These are phyloP conservation scores for Psilopsiagon aymara DNA, from an alignment of 2,113 vertebrate genomes.

Conservation along the genomic window DNA sequence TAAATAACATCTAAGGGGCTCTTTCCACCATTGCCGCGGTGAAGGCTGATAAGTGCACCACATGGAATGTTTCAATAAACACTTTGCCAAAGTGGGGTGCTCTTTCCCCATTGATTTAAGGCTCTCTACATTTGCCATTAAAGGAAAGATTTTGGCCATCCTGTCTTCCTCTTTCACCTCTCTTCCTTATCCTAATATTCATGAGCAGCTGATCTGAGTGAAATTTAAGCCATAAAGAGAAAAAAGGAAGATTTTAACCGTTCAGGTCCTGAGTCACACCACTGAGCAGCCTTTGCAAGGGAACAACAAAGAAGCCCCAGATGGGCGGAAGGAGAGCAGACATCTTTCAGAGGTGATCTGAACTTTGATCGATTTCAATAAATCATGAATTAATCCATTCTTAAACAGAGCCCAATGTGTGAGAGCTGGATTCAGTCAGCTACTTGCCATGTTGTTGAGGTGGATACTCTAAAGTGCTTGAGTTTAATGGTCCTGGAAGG, in stretches of 20 bases:
- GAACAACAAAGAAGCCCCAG: background rate
- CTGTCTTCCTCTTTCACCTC: background rate
- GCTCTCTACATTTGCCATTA: background rate
- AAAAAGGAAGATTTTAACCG: background rate
- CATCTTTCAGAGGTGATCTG: background rate
- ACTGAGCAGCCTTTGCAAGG: background rate
- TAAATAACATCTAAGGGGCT: background rate
- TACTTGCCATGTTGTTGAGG: background rate
- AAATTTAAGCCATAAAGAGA: background rate
- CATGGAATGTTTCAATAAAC: background rate
- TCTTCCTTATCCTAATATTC: background rate
- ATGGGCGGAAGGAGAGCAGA: background rate
- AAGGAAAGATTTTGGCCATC: background rate
- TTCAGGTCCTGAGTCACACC: background rate
- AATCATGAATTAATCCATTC: slow-evolving; percentile 10
- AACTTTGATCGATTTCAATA: background rate
- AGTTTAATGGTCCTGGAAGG: background rate
- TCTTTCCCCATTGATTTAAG: background rate
- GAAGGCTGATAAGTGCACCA: rapidly evolving
- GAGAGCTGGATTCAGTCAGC: background rate
- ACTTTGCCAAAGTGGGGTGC: background rate
- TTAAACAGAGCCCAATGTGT: background rate
- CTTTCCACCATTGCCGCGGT: background rate
- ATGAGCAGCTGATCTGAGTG: background rate
- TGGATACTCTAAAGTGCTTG: background rate